phyloP scores from a whole-genome alignment of 2,797 vertebrate genomes.

The Halcyon smyrnensis region DNA sequence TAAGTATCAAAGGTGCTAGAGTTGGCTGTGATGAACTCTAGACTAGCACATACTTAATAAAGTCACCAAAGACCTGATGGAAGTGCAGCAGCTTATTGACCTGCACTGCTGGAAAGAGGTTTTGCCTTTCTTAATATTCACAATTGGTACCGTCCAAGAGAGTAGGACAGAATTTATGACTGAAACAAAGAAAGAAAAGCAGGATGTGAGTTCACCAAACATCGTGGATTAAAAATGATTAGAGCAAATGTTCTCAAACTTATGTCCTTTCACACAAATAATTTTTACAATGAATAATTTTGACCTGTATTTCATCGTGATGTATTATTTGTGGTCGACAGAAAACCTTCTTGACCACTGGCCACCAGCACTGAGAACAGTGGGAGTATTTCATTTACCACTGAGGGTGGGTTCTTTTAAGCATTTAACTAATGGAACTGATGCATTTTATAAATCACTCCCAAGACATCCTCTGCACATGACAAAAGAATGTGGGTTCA shows the following conservation, averaged over 20 bases:
- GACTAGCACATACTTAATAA: too few species aligned
- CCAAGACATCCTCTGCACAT: not conserved
- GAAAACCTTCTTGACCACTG: not conserved
- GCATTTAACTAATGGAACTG: constrained; percentile 2
- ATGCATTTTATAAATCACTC: not conserved
- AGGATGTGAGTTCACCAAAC: not conserved
- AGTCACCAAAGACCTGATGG: not conserved
- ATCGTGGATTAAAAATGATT: accelerated
- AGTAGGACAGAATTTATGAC: not conserved
- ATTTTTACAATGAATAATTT: not conserved
- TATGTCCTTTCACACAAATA: not conserved
- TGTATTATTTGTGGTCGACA: not conserved
- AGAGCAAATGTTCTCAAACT: not conserved
- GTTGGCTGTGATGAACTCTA: not conserved
- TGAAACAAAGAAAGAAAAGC: not conserved
- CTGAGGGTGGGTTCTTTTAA: not conserved
- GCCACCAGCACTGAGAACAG: accelerated
- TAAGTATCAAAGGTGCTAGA: not conserved
- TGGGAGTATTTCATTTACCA: not conserved
- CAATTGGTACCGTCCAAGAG: not conserved
- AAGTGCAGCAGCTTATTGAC: not conserved
- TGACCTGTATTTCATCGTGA: not conserved
- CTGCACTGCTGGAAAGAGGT: not conserved
- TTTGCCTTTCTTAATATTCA: not conserved
- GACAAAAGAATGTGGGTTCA: not conserved